phyloP scores from a whole-genome alignment of 2,797 vertebrate genomes.

The Chiroxiphia lanceolata region DNA sequence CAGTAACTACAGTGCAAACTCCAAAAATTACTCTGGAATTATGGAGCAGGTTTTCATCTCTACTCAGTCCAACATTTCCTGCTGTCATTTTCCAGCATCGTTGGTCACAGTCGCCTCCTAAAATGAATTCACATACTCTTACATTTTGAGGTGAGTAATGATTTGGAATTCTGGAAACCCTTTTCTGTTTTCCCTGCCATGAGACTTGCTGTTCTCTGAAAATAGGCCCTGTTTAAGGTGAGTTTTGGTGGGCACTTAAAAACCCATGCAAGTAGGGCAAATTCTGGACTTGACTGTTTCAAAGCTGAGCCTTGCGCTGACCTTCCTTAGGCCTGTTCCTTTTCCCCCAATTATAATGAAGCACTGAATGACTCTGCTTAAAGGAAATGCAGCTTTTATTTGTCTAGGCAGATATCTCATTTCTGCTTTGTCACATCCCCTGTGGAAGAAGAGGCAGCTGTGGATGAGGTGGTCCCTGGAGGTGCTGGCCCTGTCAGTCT shows the following conservation, averaged over 20 bases:
- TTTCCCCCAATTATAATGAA: fast-evolving
- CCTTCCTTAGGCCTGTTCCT: neutral
- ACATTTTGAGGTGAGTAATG: neutral
- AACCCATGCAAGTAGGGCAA: fast-evolving
- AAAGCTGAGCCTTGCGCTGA: neutral
- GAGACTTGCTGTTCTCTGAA: neutral
- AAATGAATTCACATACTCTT: neutral
- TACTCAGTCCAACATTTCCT: neutral
- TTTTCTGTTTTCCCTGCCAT: fast-evolving
- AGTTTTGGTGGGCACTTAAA: neutral
- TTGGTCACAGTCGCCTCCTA: neutral
- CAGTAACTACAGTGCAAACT: neutral
- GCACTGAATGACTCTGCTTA: neutral
- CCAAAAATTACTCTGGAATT: neutral
- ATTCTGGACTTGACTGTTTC: neutral
- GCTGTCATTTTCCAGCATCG: neutral
- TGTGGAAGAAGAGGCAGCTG: neutral
- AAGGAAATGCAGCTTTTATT: neutral
- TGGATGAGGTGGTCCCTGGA: neutral
- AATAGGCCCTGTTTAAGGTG: neutral
- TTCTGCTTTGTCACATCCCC: neutral
- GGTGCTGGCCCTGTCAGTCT: neutral
- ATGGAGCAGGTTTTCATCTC: neutral
- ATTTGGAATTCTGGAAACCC: neutral
- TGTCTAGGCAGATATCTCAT: neutral